A percentile compares a stretch with the other conserved stretches of the same genome.
phyloP scores from a whole-genome alignment of 2,888 invertebrate genomes.

The Pedicia rivosa region DNA sequence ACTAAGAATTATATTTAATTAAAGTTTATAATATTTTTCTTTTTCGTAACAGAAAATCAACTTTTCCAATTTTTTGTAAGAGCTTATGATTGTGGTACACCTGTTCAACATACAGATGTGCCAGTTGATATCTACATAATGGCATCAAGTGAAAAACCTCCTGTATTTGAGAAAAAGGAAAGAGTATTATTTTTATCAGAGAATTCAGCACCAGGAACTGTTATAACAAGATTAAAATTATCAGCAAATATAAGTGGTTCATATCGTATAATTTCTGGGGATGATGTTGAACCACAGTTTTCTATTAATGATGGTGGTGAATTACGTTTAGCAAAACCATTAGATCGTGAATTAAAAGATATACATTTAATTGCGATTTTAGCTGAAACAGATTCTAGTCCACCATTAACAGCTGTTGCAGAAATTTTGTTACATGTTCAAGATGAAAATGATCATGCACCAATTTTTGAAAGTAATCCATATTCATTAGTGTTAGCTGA shows the following conservation, averaged over 20 bases:
- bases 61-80: slow-evolving; percentile 79
- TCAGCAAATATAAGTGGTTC: slow-evolving; percentile 43
- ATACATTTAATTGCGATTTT: slow-evolving; percentile 54
- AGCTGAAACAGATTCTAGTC: slow-evolving; percentile 55
- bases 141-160: slow-evolving; percentile 49
- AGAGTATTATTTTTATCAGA: slow-evolving; percentile 70
- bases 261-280: slow-evolving; percentile 44
- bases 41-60: slow-evolving; percentile 57
- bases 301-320: slow-evolving; percentile 55
- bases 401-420: slow-evolving; percentile 50
- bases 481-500: slow-evolving; percentile 68
- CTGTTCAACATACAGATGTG: slow-evolving; percentile 62
- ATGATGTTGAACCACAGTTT: slow-evolving; percentile 47
- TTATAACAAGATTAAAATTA: slow-evolving; percentile 50
- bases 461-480: slow-evolving; percentile 68
- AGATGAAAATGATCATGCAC: slow-evolving; percentile 83
- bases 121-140: slow-evolving; percentile 68
- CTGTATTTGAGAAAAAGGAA: slow-evolving; percentile 54
- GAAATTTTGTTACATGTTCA: slow-evolving; percentile 63
- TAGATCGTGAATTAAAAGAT: slow-evolving; percentile 59
- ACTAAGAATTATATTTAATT: slow-evolving; percentile 25
- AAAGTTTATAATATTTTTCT: too few relatives aligned
- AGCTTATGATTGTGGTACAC: slow-evolving; percentile 65
- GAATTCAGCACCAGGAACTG: slow-evolving; percentile 47
- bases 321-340: slow-evolving; percentile 50